A percentile compares a stretch with the other conserved stretches of the same genome.
These are phyloP conservation scores for Pimpla rufipes DNA, from an alignment of 2,888 invertebrate genomes.

Conservation along the genomic window DNA sequence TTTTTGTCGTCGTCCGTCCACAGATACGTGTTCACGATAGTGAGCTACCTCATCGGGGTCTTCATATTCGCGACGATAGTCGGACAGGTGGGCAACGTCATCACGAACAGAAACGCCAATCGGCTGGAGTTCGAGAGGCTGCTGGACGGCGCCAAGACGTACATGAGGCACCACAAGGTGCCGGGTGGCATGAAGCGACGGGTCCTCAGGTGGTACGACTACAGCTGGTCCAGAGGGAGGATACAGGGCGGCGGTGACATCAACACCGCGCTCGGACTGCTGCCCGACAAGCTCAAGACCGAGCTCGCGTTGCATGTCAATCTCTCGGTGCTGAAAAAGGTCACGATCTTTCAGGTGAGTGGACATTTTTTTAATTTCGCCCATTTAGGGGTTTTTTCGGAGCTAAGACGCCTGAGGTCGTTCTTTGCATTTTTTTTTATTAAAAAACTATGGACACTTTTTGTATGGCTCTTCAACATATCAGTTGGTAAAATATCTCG, in stretches of 20 bases:
- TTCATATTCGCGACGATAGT: slow-evolving; percentile 99
- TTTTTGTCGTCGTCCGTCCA: slow-evolving; percentile 76
- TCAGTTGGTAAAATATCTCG: too few relatives aligned
- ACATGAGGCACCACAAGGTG: slow-evolving; percentile 98
- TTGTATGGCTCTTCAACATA: too few relatives aligned
- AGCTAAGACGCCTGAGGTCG: too few relatives aligned
- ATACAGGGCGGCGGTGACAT: slow-evolving; percentile 99
- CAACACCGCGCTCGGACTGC: slow-evolving; percentile 95
- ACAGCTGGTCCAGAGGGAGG: slow-evolving; percentile 98
- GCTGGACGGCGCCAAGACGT: slow-evolving; percentile 97
- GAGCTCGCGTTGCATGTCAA: slow-evolving; percentile 98
- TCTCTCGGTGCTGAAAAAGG: slow-evolving; percentile 97
- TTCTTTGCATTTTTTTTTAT: not conserved
- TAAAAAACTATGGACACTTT: too few relatives aligned
- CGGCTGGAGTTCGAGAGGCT: slow-evolving; percentile 97
- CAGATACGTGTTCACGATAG: slow-evolving; percentile 98
- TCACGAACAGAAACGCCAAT: slow-evolving; percentile 98
- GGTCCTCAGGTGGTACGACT: slow-evolving; percentile 98
- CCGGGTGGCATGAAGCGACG: slow-evolving; percentile 98
- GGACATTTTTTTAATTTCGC: not conserved
- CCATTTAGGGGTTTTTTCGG: too few relatives aligned
- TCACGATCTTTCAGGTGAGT: slow-evolving; percentile 92
- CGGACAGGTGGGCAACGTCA: slow-evolving; percentile 99
- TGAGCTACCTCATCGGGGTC: slow-evolving; percentile 98
- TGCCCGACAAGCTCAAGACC: slow-evolving; percentile 98